phyloP scores from a whole-genome alignment of 1,140 invertebrate genomes.

The Neotoxoptera formosana region DNA sequence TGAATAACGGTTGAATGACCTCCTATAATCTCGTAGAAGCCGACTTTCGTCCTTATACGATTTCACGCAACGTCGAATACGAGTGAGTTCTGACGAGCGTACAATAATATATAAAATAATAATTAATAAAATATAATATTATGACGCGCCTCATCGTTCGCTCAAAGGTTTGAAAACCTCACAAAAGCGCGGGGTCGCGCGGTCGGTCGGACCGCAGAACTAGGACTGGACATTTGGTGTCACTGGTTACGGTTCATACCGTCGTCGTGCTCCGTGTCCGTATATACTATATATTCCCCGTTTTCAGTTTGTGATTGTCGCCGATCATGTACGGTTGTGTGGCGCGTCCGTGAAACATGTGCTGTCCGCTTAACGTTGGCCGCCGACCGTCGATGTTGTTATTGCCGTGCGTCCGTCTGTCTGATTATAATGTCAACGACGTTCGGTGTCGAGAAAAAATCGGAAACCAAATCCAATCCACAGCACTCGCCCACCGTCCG shows the following conservation, averaged over 20 bases:
- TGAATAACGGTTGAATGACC: neutral
- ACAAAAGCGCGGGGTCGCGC: constrained; percentile 1
- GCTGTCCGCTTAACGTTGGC: constrained; percentile 28
- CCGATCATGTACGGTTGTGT: constrained; percentile 42
- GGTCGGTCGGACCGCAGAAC: neutral
- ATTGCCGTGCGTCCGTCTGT: constrained; percentile 42
- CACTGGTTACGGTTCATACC: constrained; percentile 54
- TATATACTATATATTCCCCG: too few relatives aligned
- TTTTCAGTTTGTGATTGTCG: constrained; percentile 55
- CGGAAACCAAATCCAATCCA: constrained; percentile 51
- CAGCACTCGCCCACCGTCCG: constrained; percentile 50
- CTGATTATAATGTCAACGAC: constrained; percentile 48
- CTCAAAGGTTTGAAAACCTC: neutral
- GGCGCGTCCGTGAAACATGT: constrained; percentile 40
- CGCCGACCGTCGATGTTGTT: constrained; percentile 54
- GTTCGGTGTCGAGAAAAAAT: constrained; percentile 48
- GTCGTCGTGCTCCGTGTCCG: neutral
- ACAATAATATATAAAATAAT: too few relatives aligned
- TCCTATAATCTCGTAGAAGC: neutral
- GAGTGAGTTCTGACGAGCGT: neutral
- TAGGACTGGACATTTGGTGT: constrained; percentile 2
- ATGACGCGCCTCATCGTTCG: neutral
- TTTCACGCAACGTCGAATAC: too few relatives aligned
- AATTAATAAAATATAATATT: neutral
- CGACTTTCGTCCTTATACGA: neutral